Percentiles rank a stretch among this genome's conserved stretches.
These are phyloP conservation scores for Furcifer pardalis DNA, from an alignment of 2,797 vertebrate genomes.

Conservation along the genomic window DNA sequence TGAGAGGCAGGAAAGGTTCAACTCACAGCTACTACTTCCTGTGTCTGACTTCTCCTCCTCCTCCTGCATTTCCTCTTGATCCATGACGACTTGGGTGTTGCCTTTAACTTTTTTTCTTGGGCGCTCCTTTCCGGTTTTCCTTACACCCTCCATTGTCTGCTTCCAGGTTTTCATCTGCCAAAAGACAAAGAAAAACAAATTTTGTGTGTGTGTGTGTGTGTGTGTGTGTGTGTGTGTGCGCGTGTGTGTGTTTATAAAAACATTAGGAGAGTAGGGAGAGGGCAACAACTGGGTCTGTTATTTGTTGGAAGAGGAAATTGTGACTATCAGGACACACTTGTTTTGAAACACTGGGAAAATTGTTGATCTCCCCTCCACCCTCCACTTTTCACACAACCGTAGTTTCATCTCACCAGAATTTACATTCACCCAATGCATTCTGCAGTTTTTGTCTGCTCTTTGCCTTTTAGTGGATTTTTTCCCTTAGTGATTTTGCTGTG, in stretches of 20 bases:
- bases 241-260: not conserved
- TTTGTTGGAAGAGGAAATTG: not conserved
- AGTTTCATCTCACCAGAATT: not conserved
- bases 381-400: not conserved
- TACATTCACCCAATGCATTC: not conserved
- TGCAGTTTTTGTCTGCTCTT: too few species aligned
- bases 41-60: constrained; percentile 29
- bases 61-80: constrained; percentile 45
- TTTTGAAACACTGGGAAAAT: constrained; percentile 14
- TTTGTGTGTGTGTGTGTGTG: not conserved
- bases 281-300: not conserved
- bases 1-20: constrained; percentile 2
- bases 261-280: not conserved
- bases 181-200: constrained; percentile 37
- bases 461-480: not conserved
- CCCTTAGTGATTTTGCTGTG: not conserved
- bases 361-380: not conserved
- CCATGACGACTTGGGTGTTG: constrained; percentile 43
- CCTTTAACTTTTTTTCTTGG: constrained; percentile 44
- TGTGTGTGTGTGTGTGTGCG: not conserved
- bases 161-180: constrained; percentile 53
- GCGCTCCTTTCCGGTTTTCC: constrained; percentile 45
- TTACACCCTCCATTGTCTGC: constrained; percentile 40
- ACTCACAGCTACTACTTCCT: constrained; percentile 59
- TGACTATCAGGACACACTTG: not conserved